Evolutionary conservation across 2,888 invertebrate genomes (phyloP).

Genomic region (Ophion costatus): DNA sequence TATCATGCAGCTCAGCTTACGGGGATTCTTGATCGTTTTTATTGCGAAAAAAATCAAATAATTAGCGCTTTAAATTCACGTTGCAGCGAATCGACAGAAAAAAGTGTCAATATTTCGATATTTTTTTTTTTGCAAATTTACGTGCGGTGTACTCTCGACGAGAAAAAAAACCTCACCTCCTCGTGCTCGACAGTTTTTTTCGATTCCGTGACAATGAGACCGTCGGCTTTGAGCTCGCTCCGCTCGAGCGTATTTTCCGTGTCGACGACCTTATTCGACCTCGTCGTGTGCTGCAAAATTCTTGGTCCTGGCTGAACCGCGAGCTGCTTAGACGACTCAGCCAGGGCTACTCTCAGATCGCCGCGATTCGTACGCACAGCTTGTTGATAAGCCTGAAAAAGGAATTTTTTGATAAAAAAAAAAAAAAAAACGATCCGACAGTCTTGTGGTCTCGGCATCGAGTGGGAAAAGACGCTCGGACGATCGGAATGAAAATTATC

Average conservation of each 20-base stretch:
- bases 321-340: conserved; percentile 86
- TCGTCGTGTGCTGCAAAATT: conserved; percentile 90
- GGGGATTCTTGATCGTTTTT: too few relatives aligned
- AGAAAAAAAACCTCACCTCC: conserved; percentile 82
- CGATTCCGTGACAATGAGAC: conserved; percentile 93
- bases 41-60: too few relatives aligned
- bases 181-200: conserved; percentile 93
- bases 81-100: too few relatives aligned
- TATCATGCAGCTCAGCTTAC: too few relatives aligned
- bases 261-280: conserved; percentile 92
- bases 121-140: background rate
- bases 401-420: background rate
- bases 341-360: conserved; percentile 89
- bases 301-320: conserved; percentile 88
- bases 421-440: background rate
- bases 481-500: conserved; percentile 26
- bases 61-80: too few relatives aligned
- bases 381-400: conserved; percentile 88
- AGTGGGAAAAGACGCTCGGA: background rate
- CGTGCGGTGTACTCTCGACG: too few relatives aligned
- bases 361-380: conserved; percentile 87
- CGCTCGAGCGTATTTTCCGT: conserved; percentile 93
- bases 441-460: background rate
- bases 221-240: conserved; percentile 91
- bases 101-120: too few relatives aligned